Percentiles rank a stretch among this genome's conserved stretches.
phyloP scores from a whole-genome alignment of 2,797 vertebrate genomes.

The Chaetodon trifasciatus region DNA sequence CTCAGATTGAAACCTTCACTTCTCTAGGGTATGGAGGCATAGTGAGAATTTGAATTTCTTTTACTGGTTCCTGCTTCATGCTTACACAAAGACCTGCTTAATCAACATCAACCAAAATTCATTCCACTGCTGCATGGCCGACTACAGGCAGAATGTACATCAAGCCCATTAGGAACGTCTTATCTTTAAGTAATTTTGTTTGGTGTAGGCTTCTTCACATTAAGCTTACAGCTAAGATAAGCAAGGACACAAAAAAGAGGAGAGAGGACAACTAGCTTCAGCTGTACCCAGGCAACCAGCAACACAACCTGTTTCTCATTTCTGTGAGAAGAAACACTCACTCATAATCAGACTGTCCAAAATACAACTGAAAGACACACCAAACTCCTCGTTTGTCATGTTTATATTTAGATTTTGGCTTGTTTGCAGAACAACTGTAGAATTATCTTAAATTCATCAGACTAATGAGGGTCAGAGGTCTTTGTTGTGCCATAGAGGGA shows the following conservation, averaged over 20 bases:
- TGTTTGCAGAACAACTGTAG: not conserved
- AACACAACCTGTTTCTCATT: not conserved
- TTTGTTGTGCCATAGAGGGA: not conserved
- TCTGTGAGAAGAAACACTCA: not conserved
- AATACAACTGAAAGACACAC: not conserved
- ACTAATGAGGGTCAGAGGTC: not conserved
- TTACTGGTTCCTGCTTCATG: not conserved
- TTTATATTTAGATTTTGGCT: not conserved
- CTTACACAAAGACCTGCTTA: not conserved
- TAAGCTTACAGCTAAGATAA: not conserved
- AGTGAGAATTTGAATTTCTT: not conserved
- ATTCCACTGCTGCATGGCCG: too few relatives aligned
- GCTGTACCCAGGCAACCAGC: conserved; percentile 19
- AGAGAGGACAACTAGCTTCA: not conserved
- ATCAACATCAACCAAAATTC: conserved; percentile 1
- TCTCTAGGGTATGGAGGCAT: not conserved
- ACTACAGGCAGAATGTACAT: not conserved
- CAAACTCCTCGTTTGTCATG: not conserved
- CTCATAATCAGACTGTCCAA: not conserved
- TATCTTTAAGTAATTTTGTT: not conserved
- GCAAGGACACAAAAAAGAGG: not conserved
- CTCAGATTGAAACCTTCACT: not conserved
- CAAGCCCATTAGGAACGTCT: not conserved
- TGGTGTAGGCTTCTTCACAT: not conserved
- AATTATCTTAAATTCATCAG: not conserved